These are phyloP conservation scores for Actinia equina DNA, from an alignment of 64 coral and sea anemone species.

Conservation along the genomic window DNA sequence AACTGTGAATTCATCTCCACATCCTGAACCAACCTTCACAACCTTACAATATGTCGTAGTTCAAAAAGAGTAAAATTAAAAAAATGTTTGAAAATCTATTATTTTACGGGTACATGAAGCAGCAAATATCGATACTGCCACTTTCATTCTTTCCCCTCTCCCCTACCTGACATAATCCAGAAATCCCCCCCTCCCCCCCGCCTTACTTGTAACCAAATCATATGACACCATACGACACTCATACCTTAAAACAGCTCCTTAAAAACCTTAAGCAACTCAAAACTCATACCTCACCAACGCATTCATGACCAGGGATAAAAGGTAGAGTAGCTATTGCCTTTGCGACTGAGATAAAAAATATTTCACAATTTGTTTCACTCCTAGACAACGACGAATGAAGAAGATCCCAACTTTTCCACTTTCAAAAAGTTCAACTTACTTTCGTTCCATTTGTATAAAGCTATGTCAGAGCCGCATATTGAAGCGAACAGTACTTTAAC, in stretches of 20 bases:
- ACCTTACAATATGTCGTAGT: conserved; percentile 28
- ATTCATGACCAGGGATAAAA: conserved; percentile 78
- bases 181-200: no score
- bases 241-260: not conserved
- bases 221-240: no score
- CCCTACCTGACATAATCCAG: no score
- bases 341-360: conserved; percentile 37
- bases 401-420: not conserved
- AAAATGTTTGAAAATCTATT: no score
- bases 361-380: not conserved
- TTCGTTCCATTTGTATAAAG: conserved; percentile 60
- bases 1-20: conserved; percentile 45
- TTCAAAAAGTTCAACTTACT: conserved; percentile 15
- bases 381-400: not conserved
- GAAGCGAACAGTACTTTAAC: conserved; percentile 47
- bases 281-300: conserved; percentile 58
- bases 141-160: no score
- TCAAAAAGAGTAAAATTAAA: no score
- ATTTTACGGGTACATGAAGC: no score
- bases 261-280: not conserved
- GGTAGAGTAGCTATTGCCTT: conserved; percentile 59
- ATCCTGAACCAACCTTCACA: conserved; percentile 50
- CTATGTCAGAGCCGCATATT: conserved; percentile 59
- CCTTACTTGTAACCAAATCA: no score
- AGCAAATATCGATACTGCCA: no score